Conservation (phyloP, 2,113 vertebrate genomes). For the Paradoxurus hermaphroditus region DNA sequence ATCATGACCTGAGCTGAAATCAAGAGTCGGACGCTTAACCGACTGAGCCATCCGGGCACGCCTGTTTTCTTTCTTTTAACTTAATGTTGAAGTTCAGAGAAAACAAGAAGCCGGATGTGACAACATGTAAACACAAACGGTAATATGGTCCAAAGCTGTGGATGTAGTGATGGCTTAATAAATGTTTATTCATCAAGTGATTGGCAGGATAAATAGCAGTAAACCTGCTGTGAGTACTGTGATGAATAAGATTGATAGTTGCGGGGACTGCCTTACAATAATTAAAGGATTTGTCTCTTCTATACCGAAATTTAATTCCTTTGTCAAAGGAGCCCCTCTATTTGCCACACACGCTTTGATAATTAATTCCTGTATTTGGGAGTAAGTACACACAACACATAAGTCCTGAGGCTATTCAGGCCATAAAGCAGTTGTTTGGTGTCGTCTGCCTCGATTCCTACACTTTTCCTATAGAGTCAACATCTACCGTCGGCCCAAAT, state of each 20-base stretch:
- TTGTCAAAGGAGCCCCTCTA: conserved; percentile 4
- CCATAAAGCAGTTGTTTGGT: conserved; percentile 25
- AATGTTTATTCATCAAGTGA: neutral
- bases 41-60: no score
- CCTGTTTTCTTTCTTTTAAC: neutral
- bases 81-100: neutral
- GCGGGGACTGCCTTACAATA: neutral
- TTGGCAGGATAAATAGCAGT: neutral
- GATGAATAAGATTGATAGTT: neutral
- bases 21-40: no score
- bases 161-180: neutral
- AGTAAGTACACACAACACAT: neutral
- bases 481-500: conserved; percentile 30
- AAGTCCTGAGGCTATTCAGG: neutral
- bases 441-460: neutral
- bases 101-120: neutral
- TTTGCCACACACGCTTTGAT: neutral
- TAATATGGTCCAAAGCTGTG: neutral
- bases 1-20: no score
- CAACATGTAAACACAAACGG: neutral
- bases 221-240: neutral
- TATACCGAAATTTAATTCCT: neutral
- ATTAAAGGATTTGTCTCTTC: neutral
- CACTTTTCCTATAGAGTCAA: conserved; percentile 18
- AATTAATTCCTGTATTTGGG: neutral